These are phyloP conservation scores for Gymnothorax javanicus DNA, from an alignment of 2,797 vertebrate genomes.

Conservation along the genomic window DNA sequence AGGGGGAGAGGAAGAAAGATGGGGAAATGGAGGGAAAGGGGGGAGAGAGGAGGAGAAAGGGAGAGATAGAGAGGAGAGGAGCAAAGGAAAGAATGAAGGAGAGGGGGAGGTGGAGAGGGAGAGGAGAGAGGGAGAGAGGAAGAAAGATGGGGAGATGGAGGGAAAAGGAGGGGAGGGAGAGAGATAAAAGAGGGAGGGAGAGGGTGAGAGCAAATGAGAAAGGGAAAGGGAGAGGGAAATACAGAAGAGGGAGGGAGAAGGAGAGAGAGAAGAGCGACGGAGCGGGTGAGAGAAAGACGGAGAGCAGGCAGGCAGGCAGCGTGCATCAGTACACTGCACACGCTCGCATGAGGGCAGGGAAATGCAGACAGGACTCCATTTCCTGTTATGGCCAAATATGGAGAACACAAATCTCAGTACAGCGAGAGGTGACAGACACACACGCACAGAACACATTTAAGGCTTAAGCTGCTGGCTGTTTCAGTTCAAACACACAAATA, in stretches of 20 bases:
- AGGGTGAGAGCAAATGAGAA: not conserved
- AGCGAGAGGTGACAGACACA: slow-evolving; percentile 1
- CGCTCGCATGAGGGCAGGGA: slow-evolving; percentile 6
- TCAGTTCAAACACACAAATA: slow-evolving; percentile 6
- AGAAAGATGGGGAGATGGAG: too few relatives aligned
- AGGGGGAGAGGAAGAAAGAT: slow-evolving; percentile 41
- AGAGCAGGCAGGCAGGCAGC: not conserved
- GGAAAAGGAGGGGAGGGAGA: slow-evolving; percentile 21
- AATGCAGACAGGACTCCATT: slow-evolving; percentile 21
- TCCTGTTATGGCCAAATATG: slow-evolving; percentile 17
- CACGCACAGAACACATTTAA: slow-evolving; percentile 7
- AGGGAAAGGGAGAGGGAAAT: slow-evolving; percentile 52
- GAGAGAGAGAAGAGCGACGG: slow-evolving; percentile 33
- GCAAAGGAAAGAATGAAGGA: slow-evolving; percentile 51
- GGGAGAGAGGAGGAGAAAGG: too few relatives aligned
- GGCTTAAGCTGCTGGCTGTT: not conserved
- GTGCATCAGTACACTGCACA: not conserved
- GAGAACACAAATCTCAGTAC: not conserved
- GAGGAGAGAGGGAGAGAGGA: slow-evolving; percentile 52
- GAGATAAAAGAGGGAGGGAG: slow-evolving; percentile 20
- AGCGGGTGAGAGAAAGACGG: not conserved
- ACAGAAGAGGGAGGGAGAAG: slow-evolving; percentile 38
- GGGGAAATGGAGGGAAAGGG: slow-evolving; percentile 31
- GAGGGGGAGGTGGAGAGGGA: slow-evolving; percentile 50
- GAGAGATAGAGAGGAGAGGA: not conserved